Conservation (phyloP, 2,888 invertebrate genomes). For the Phorcus lineatus region DNA sequence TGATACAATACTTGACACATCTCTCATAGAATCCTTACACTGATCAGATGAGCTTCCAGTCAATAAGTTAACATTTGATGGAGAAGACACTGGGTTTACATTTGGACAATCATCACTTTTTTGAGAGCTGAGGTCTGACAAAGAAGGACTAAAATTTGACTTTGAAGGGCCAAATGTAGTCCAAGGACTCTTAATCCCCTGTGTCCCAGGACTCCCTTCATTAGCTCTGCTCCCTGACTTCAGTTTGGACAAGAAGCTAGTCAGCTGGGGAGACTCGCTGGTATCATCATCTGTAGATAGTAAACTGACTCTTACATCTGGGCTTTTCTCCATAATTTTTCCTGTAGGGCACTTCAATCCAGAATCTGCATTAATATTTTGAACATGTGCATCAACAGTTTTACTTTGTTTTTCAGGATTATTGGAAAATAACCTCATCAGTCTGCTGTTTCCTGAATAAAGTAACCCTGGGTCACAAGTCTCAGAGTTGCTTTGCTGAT, state of each 20-base stretch:
- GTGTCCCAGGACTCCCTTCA: neutral
- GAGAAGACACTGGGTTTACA: no score
- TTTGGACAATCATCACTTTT: neutral
- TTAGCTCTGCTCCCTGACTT: neutral
- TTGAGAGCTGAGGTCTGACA: neutral
- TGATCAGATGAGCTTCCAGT: no score
- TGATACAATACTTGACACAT: neutral
- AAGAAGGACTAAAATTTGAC: neutral
- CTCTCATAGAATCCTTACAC: neutral
- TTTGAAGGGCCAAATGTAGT: conserved; percentile 33
- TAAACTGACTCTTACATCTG: neutral
- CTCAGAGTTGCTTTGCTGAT: no score
- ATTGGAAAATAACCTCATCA: no score
- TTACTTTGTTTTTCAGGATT: no score
- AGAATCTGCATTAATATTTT: no score
- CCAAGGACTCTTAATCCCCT: conserved; percentile 31
- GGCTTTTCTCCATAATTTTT: no score
- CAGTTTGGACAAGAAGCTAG: neutral
- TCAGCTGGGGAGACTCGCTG: neutral
- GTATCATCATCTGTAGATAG: neutral
- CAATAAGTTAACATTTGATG: no score
- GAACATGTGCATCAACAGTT: no score
- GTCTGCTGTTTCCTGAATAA: no score
- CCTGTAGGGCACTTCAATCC: no score
- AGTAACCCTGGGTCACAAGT: no score